These are phyloP conservation scores for Entosphenus tridentatus DNA, from an alignment of 2,113 vertebrate species.

Conservation along the genomic window DNA sequence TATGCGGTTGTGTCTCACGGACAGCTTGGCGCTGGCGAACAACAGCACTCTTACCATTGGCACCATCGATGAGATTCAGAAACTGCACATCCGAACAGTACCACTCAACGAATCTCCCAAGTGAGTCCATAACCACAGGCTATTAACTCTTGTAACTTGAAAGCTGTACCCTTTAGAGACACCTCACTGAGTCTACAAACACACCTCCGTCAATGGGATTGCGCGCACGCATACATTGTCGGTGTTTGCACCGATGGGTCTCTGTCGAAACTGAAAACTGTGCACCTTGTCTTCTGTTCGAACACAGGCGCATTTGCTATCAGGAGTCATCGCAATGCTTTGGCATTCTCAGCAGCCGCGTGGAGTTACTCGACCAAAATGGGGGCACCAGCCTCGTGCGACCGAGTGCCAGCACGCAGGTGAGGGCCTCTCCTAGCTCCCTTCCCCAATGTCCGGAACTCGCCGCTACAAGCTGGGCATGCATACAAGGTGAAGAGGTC, in stretches of 20 bases:
- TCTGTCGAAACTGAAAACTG: too few relatives aligned
- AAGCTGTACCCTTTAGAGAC: too few relatives aligned
- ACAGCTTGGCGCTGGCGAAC: constrained; percentile 72
- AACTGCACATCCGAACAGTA: constrained; percentile 85
- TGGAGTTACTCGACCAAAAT: constrained; percentile 78
- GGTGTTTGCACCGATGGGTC: too few relatives aligned
- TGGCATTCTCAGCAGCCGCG: constrained; percentile 71
- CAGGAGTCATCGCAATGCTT: constrained; percentile 95
- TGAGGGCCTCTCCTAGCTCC: constrained; percentile 14
- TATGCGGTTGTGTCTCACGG: neutral
- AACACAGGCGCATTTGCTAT: constrained; percentile 74
- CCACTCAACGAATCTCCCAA: constrained; percentile 84
- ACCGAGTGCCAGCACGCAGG: constrained; percentile 97
- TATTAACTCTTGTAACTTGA: too few relatives aligned
- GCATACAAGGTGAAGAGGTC: too few relatives aligned
- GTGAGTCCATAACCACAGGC: constrained; percentile 21
- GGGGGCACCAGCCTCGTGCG: constrained; percentile 63
- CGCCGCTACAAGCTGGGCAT: too few relatives aligned
- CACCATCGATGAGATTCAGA: constrained; percentile 95
- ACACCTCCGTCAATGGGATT: too few relatives aligned
- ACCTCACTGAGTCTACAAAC: too few relatives aligned
- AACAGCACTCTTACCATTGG: constrained; percentile 97
- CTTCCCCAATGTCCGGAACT: too few relatives aligned
- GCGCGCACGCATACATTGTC: too few relatives aligned
- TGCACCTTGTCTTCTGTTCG: too few relatives aligned